A percentile compares a stretch with the other conserved stretches of the same genome.
phyloP scores from a whole-genome alignment of 1,140 invertebrate species.

The Trachymyrmex cornetzi region DNA sequence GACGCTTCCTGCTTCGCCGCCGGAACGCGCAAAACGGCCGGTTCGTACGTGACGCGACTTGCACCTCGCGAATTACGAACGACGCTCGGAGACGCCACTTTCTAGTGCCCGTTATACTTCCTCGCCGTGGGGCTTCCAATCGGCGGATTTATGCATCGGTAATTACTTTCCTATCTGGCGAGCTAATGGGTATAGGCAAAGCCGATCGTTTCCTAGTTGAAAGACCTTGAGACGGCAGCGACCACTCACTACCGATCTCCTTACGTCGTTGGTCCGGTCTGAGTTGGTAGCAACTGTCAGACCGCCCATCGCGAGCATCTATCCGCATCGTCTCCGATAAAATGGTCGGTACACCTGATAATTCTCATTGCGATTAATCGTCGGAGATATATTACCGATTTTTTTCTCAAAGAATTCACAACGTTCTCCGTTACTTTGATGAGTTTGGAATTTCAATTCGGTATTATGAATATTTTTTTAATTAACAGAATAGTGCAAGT shows the following conservation, averaged over 20 bases:
- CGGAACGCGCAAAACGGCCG: slow-evolving; percentile 41
- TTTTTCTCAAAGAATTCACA: not conserved
- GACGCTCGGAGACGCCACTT: slow-evolving; percentile 36
- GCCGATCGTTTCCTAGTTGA: slow-evolving; percentile 65
- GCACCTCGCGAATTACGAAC: slow-evolving; percentile 65
- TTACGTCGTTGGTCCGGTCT: slow-evolving; percentile 6
- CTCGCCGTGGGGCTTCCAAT: slow-evolving; percentile 22
- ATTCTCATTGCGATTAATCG: slow-evolving; percentile 69
- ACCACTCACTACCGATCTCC: slow-evolving; percentile 37
- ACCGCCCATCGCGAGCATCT: slow-evolving; percentile 65
- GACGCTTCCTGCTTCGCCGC: slow-evolving; percentile 66
- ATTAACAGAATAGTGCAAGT: not conserved
- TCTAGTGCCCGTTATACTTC: slow-evolving; percentile 41
- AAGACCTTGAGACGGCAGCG: slow-evolving; percentile 23
- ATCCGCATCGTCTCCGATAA: slow-evolving; percentile 66
- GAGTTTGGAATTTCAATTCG: slow-evolving; percentile 50
- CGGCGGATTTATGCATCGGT: slow-evolving; percentile 73
- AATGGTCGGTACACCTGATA: slow-evolving; percentile 65
- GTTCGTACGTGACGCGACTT: slow-evolving; percentile 65
- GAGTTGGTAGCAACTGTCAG: slow-evolving; percentile 41
- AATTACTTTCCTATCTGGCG: slow-evolving; percentile 73
- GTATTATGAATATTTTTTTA: slow-evolving; percentile 6
- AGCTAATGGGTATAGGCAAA: slow-evolving; percentile 63
- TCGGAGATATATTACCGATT: slow-evolving; percentile 47
- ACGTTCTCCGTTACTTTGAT: not conserved